Percentiles rank a stretch among this genome's conserved stretches.
These are phyloP conservation scores for Adela reaumurella DNA, from an alignment of 2,888 invertebrate genomes.

Conservation along the genomic window DNA sequence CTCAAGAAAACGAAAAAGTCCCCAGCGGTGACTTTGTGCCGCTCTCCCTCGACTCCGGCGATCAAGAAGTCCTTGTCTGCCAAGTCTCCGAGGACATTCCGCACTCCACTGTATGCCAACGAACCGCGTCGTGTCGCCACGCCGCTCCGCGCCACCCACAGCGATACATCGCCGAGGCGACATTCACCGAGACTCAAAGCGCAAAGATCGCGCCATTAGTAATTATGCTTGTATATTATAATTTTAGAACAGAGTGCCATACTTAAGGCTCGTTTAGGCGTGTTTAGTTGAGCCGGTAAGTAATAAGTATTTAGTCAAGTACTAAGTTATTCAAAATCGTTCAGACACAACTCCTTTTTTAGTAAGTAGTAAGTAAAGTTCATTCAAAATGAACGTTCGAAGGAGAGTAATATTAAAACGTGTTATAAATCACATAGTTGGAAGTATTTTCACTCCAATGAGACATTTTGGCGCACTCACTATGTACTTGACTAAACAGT, in stretches of 20 bases:
- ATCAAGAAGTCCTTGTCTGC: constrained; percentile 58
- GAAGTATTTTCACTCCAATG: no score
- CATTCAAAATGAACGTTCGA: no score
- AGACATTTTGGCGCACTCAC: no score
- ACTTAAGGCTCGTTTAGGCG: no score
- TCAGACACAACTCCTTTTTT: no score
- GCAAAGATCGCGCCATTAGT: constrained; percentile 6
- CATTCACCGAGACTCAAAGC: constrained; percentile 38
- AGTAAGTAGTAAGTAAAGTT: no score
- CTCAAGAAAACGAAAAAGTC: neutral
- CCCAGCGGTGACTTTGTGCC: neutral
- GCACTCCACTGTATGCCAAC: constrained; percentile 35
- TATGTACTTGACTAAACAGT: no score
- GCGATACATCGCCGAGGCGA: constrained; percentile 37
- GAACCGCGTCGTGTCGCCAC: constrained; percentile 52
- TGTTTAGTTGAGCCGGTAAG: no score
- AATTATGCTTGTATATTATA: constrained; percentile 39
- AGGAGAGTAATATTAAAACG: no score
- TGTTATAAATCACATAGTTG: no score
- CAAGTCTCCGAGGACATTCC: constrained; percentile 51
- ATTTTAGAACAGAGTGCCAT: constrained; percentile 27
- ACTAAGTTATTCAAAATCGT: no score
- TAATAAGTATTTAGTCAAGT: no score
- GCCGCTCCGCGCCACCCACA: constrained; percentile 49
- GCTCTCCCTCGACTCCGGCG: constrained; percentile 30